phyloP scores from a whole-genome alignment of 2,888 invertebrate genomes.

The Pherbina coryleti region DNA sequence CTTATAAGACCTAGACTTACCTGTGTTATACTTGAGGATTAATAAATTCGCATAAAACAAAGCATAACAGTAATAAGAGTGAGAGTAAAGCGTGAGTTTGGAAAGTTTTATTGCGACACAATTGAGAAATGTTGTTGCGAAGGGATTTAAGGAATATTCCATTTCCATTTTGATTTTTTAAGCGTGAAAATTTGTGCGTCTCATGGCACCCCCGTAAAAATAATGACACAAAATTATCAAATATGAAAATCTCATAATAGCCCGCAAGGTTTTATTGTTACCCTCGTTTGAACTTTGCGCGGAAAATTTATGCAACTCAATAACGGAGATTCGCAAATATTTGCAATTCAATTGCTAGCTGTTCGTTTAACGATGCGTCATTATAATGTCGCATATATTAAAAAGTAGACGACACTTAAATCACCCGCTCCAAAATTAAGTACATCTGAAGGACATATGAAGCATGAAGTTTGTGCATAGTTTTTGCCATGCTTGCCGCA shows the following conservation, averaged over 20 bases:
- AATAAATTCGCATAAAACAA: not conserved
- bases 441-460: too few species aligned
- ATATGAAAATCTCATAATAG: too few species aligned
- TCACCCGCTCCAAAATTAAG: too few species aligned
- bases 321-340: not conserved
- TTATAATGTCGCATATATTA: not conserved
- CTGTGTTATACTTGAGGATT: constrained; percentile 19
- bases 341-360: not conserved
- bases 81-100: not conserved
- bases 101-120: not conserved
- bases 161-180: too few species aligned
- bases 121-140: not conserved
- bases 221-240: too few species aligned
- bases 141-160: not conserved
- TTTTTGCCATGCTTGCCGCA: too few species aligned
- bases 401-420: too few species aligned
- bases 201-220: too few species aligned
- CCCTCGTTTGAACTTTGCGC: not conserved
- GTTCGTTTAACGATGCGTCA: not conserved
- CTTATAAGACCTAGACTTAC: constrained; percentile 1
- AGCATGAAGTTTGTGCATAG: too few species aligned
- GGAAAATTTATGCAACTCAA: not conserved
- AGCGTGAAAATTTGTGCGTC: too few species aligned
- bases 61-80: not conserved
- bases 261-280: not conserved